Percentiles rank a stretch among this genome's conserved stretches.
Conservation (phyloP, 1,140 invertebrate species). For the Latrodectus geometricus region DNA sequence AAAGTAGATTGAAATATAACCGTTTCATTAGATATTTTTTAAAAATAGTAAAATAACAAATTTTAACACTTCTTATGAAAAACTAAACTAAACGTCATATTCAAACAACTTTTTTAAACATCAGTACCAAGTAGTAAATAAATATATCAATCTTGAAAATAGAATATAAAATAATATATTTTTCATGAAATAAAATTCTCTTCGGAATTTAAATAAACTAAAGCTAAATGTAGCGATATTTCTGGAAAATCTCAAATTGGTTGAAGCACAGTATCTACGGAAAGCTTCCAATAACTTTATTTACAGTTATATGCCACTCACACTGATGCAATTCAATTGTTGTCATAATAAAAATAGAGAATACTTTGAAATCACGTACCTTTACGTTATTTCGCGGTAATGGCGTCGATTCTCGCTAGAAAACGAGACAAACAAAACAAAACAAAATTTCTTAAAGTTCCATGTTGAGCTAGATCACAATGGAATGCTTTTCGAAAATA, state of each 20-base stretch:
- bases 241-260: not conserved
- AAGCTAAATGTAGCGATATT: not conserved
- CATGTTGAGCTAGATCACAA: too few species aligned
- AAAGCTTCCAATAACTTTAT: not conserved
- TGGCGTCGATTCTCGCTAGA: conserved; percentile 48
- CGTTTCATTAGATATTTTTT: too few species aligned
- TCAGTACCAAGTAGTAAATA: too few species aligned
- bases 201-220: not conserved
- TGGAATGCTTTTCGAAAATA: too few species aligned
- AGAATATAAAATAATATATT: too few species aligned
- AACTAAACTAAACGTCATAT: not conserved
- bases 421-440: conserved; percentile 23
- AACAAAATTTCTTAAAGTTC: too few species aligned
- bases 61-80: not conserved
- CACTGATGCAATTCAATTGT: conserved; percentile 4
- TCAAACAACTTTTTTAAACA: too few species aligned
- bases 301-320: not conserved
- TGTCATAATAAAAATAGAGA: conserved; percentile 24
- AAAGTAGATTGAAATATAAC: too few species aligned
- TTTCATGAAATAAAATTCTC: not conserved
- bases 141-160: too few species aligned
- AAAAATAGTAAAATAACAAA: too few species aligned
- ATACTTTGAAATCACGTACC: conserved; percentile 47
- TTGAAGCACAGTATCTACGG: not conserved
- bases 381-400: conserved; percentile 46